phyloP scores from a whole-genome alignment of 2,113 vertebrate species.

The Austrofundulus limnaeus region DNA sequence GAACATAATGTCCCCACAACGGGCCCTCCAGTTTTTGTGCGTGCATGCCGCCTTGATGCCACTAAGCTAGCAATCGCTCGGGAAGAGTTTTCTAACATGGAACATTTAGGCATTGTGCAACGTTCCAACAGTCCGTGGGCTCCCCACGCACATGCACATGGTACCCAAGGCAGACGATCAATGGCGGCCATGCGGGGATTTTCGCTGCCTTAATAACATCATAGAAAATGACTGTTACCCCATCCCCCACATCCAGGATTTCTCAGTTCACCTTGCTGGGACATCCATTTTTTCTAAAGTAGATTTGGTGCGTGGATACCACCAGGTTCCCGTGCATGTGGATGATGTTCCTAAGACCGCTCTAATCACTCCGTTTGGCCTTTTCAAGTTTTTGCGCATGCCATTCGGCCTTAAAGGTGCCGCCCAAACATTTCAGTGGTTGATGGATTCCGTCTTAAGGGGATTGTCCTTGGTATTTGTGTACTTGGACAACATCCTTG shows the following conservation, averaged over 20 bases:
- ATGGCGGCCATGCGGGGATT: not conserved
- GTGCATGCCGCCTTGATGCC: not conserved
- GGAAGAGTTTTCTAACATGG: not conserved
- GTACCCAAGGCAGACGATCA: not conserved
- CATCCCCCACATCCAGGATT: not conserved
- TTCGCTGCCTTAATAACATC: not conserved
- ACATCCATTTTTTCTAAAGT: too few species aligned
- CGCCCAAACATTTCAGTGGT: not conserved
- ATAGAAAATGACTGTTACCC: not conserved
- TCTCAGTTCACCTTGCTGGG: too few species aligned
- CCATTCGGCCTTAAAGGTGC: not conserved
- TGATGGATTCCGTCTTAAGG: not conserved
- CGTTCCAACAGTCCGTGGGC: too few species aligned
- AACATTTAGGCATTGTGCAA: not conserved
- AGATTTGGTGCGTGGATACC: not conserved
- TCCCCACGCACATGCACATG: not conserved
- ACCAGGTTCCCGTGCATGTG: not conserved
- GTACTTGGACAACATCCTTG: not conserved
- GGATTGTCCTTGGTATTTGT: not conserved
- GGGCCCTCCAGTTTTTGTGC: not conserved
- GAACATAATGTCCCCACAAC: not conserved
- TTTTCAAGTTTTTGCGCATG: not conserved
- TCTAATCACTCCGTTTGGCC: not conserved
- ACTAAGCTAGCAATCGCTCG: not conserved
- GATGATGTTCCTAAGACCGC: not conserved